phyloP scores from a whole-genome alignment of 2,797 vertebrate species.

The Florisuga fusca region DNA sequence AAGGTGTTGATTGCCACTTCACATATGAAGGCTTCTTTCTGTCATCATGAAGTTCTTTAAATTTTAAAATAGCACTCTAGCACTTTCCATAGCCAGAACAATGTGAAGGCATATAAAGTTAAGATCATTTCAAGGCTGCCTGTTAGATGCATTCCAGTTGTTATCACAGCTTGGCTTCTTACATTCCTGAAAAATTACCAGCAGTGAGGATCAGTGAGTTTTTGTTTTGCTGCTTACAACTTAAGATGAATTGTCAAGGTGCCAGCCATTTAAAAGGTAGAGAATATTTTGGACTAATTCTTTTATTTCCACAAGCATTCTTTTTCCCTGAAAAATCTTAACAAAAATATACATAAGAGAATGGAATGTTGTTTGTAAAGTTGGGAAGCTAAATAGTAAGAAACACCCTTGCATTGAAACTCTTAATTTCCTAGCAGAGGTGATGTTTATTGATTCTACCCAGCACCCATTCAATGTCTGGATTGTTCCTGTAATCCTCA shows the following conservation, averaged over 20 bases:
- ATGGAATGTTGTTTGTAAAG: conserved; percentile 54
- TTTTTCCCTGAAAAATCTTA: conserved; percentile 18
- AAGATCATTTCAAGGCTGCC: accelerated
- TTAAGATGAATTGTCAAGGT: conserved; percentile 38
- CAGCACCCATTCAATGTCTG: background rate
- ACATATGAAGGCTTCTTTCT: background rate
- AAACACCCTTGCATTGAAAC: background rate
- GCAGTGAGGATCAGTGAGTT: background rate
- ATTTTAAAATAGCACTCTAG: background rate
- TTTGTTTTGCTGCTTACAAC: conserved; percentile 17
- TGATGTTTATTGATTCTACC: conserved; percentile 52
- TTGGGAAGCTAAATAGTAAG: background rate
- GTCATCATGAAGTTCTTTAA: background rate
- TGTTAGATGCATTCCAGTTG: background rate
- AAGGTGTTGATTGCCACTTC: background rate
- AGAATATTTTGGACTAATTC: conserved; percentile 24
- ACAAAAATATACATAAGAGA: conserved; percentile 58
- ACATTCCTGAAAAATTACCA: conserved; percentile 36
- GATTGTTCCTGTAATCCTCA: conserved; percentile 19
- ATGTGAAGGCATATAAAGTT: background rate
- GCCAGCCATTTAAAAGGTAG: conserved; percentile 53
- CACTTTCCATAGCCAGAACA: background rate
- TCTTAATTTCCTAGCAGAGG: conserved; percentile 13
- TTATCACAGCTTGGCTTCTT: conserved; percentile 7
- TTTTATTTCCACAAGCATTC: conserved; percentile 37